Conservation (phyloP, 2,888 invertebrate genomes). For the Schizaphis graminum region DNA sequence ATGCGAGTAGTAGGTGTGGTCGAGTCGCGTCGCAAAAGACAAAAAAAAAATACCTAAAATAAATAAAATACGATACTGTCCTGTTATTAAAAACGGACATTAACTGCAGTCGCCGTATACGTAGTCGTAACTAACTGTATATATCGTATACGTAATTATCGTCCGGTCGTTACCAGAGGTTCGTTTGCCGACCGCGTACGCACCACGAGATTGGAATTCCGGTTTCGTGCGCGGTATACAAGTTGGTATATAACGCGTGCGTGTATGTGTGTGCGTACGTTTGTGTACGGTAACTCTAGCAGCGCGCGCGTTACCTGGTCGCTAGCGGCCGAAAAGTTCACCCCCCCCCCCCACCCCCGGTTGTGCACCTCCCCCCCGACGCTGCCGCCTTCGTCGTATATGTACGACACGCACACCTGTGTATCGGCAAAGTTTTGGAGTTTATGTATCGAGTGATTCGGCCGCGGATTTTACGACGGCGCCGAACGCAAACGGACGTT, state of each 20-base stretch:
- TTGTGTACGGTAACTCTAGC: not conserved
- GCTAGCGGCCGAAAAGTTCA: not conserved
- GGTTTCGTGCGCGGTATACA: slow-evolving; percentile 8
- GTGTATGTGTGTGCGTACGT: not conserved
- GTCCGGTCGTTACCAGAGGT: slow-evolving; percentile 24
- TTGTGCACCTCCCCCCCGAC: not conserved
- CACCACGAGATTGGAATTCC: slow-evolving; percentile 34
- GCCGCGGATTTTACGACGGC: slow-evolving; percentile 38
- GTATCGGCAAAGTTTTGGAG: not conserved
- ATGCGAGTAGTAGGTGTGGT: not conserved
- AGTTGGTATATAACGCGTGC: not conserved
- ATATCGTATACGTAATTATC: not conserved
- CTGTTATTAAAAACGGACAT: not conserved
- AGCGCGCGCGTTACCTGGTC: not conserved
- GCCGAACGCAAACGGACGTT: slow-evolving; percentile 51
- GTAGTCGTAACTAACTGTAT: not conserved
- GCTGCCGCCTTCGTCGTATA: not conserved
- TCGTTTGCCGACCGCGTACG: slow-evolving; percentile 38
- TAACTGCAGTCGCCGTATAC: not conserved
- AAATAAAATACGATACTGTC: not conserved
- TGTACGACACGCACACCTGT: not conserved
- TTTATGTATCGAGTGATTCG: not conserved
- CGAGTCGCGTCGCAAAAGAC: not conserved
- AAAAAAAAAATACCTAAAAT: not conserved
- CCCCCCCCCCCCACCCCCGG: too few relatives aligned